Conservation (phyloP, 1,140 invertebrate genomes). For the Drosophila teissieri region DNA sequence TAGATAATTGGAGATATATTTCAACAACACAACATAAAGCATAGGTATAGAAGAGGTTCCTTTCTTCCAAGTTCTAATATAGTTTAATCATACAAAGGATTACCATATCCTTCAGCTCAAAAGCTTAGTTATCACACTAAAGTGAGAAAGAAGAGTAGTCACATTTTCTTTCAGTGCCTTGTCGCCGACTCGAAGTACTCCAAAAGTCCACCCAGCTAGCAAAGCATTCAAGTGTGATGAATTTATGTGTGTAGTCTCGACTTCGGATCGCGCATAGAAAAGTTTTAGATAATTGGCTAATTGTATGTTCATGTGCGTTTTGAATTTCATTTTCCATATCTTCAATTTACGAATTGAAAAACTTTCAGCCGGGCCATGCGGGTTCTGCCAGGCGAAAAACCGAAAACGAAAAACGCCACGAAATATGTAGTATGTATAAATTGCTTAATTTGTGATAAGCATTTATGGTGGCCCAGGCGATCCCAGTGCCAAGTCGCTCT, state of each 20-base stretch:
- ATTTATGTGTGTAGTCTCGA: constrained; percentile 19
- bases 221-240: constrained; percentile 16
- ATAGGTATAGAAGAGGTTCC: too few species aligned
- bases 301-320: constrained; percentile 63
- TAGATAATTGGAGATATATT: too few species aligned
- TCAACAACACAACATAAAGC: too few species aligned
- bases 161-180: neutral
- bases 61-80: neutral
- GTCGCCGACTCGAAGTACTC: constrained; percentile 1
- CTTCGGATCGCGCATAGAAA: constrained; percentile 20
- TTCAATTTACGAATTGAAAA: constrained; percentile 79
- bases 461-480: constrained; percentile 64
- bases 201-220: constrained; percentile 1
- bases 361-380: constrained; percentile 54
- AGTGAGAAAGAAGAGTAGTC: too few species aligned
- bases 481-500: constrained; percentile 1
- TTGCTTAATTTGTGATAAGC: constrained; percentile 78
- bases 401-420: constrained; percentile 40
- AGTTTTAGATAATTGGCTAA: constrained; percentile 70
- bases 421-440: constrained; percentile 65
- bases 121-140: neutral
- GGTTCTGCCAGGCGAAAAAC: constrained; percentile 41
- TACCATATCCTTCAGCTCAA: neutral
- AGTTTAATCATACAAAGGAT: too few species aligned
- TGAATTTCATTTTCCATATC: constrained; percentile 78